These are phyloP conservation scores for Micrastur ruficollis DNA, from an alignment of 2,797 vertebrate species.

Conservation along the genomic window DNA sequence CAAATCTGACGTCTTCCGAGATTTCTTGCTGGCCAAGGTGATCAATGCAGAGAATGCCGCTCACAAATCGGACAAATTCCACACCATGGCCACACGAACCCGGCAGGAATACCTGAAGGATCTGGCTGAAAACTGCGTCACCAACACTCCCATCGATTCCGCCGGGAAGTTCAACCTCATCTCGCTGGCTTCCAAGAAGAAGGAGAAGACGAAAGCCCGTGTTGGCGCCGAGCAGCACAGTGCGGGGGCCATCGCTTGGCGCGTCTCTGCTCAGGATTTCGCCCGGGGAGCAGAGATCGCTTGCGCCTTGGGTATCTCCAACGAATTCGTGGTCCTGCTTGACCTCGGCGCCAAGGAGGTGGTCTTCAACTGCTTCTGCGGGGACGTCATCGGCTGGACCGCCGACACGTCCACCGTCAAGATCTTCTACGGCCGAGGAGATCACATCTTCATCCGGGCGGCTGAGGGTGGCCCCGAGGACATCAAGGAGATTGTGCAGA, in stretches of 20 bases:
- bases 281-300: slow-evolving; percentile 76
- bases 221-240: slow-evolving; percentile 83
- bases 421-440: slow-evolving; percentile 89
- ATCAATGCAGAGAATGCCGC: slow-evolving; percentile 92
- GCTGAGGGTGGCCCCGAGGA: slow-evolving; percentile 81
- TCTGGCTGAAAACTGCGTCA: slow-evolving; percentile 87
- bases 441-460: slow-evolving; percentile 83
- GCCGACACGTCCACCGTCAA: slow-evolving; percentile 82
- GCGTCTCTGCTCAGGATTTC: slow-evolving; percentile 85
- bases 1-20: slow-evolving; percentile 84
- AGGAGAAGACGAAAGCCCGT: slow-evolving; percentile 84
- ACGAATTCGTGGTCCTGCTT: slow-evolving; percentile 83
- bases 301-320: slow-evolving; percentile 85
- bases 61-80: slow-evolving; percentile 94
- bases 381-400: slow-evolving; percentile 92
- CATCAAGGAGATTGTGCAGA: slow-evolving; percentile 88
- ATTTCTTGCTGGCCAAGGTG: slow-evolving; percentile 91
- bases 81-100: slow-evolving; percentile 91
- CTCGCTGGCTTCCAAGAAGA: slow-evolving; percentile 88
- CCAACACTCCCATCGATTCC: slow-evolving; percentile 84
- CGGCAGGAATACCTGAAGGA: slow-evolving; percentile 92
- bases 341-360: slow-evolving; percentile 87
- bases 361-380: slow-evolving; percentile 92
- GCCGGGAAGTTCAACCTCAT: slow-evolving; percentile 90
- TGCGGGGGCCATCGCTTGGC: slow-evolving; percentile 84